Base-by-base conservation (phyloP, 2,797 vertebrate genomes). In the Sebastes goodei region DNA sequence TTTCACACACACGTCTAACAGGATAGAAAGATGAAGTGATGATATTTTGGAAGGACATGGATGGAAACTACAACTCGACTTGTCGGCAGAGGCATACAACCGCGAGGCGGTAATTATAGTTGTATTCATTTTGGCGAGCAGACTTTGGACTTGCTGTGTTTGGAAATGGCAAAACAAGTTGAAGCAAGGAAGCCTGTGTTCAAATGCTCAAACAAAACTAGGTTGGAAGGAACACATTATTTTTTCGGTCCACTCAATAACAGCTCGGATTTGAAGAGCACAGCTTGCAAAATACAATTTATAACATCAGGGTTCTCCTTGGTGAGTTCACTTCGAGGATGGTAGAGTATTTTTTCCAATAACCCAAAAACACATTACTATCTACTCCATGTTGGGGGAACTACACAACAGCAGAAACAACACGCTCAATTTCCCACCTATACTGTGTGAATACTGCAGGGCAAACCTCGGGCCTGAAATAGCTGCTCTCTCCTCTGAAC, bases 401-500 rank as follows among this genome's bases (percentile, higher is more conserved):
- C 17, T 70, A 30, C 72, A 62, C 46, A 74, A 56, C 71, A 49
- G 53, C 76, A 73, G 62, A 14, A 71, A 42, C 74, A 81, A 60
- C 42, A 59, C 11, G 1, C 57, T 84, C 68, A 55, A 0, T 80
- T 81, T 79, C 33, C 57, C 69, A 71, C 53, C n/a, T 53, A 60
- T 25, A 49, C 27, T 4, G 10, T 46, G 17, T 20, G 20, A 67
- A 72, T 85, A 71, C 83, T 80, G 38, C 57, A 68, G 74, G 64
- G 78, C 80, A 80, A 84, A 71, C 49, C 74, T 66, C 5, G 8
- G 64, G 33, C 66, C 70, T 66, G 52, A 75, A 84, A 82, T 74
- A 88, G 74, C 78, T 63, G 33, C 70, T 74, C 56, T 77, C 21
- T 52, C 23, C 46, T 76, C 59, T 80, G 25, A 86, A 85, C 64